Percentiles rank a stretch among this genome's conserved stretches.
Conservation (phyloP, 2,113 vertebrate genomes). For the Platysternon megacephalum region DNA sequence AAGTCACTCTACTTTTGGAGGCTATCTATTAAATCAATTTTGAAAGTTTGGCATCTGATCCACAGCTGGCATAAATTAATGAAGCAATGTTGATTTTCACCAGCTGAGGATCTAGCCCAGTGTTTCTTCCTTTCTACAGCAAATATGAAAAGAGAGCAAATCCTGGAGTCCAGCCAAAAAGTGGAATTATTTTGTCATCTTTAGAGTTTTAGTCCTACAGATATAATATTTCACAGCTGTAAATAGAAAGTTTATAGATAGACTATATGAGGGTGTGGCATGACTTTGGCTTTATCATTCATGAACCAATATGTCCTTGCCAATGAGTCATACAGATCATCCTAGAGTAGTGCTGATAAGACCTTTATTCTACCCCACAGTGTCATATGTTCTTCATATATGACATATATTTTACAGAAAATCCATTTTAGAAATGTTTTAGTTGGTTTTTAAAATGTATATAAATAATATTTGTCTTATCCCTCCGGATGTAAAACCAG, state of each 20-base stretch:
- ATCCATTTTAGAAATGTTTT: background rate
- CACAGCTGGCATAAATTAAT: background rate
- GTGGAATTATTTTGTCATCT: conserved; percentile 10
- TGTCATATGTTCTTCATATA: background rate
- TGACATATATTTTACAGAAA: background rate
- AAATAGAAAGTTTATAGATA: background rate
- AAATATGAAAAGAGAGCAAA: background rate
- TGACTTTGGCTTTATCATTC: background rate
- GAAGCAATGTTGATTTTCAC: background rate
- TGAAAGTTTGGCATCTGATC: background rate
- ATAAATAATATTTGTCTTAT: background rate
- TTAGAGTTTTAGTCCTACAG: conserved; percentile 5
- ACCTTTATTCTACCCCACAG: background rate
- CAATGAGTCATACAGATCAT: background rate
- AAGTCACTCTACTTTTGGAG: background rate
- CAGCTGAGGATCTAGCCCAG: background rate
- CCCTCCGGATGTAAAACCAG: background rate
- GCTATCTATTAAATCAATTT: background rate
- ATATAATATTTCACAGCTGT: background rate
- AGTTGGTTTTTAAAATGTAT: background rate
- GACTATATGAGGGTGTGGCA: background rate
- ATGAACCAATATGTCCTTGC: background rate
- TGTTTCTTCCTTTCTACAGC: background rate
- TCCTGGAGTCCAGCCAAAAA: background rate
- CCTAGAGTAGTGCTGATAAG: background rate